Base-by-base conservation (phyloP, 2,888 invertebrate species). In the Caenorhabditis japonica region DNA sequence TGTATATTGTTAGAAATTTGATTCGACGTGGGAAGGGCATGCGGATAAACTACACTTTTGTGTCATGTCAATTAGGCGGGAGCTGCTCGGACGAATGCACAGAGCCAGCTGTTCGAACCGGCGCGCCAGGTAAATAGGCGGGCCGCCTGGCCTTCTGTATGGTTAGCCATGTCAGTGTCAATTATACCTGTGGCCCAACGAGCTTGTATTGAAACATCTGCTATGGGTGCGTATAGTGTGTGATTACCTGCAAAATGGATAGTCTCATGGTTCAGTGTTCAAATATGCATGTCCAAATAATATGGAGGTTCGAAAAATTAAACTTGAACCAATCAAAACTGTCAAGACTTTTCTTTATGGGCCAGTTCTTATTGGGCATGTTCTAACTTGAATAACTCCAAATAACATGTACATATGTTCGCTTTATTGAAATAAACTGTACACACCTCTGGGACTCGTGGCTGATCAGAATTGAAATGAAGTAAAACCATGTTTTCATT, bases 151-250 rank as follows among this genome's bases (percentile, higher is more conserved):
- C 47, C 34, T 39, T 49, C 55, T 69, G 55, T 69, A 69, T 60
- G 53, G 59, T 69, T 60, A 59, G 69, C 53, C 43, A 53, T 55
- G 47, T 44, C 60, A 51, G 56, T 44, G 66, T 66, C 66, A 56
- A 69, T 69, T 69, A 69, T 53, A 70, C 60, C 55, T 61, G 21
- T 23, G 10, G 12, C 23, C 19, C 55, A 64, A 23, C 46, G 55
- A 53, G 52, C 53, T 41, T 41, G 60, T 70, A 70, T 60, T 70
- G 69, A 70, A 70, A 70, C 69, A 70, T 70, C 69, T 70, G 69
- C 60, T 51, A 36, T 36, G 39, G 60, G 59, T 60, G 60, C 60
- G 39, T 60, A 41, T 44, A 44, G 51, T 25, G 30, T 17, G 51
- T 30, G 61, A 52, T 62, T 62, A 62, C 30, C 52, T 19, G 46